phyloP scores from a whole-genome alignment of 2,113 vertebrate genomes.

The Paracanthobrama guichenoti region DNA sequence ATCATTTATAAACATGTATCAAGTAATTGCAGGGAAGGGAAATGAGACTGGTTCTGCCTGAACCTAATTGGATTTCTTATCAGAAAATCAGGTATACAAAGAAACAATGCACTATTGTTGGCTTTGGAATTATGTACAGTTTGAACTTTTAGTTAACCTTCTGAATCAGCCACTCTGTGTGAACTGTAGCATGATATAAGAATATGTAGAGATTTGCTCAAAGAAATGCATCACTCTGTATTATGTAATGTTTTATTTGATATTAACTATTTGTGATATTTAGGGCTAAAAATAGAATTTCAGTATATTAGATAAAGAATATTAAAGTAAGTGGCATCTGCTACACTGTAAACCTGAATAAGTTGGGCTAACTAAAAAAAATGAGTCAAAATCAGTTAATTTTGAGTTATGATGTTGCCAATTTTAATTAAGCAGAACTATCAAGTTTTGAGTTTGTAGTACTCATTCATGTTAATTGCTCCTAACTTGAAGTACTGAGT shows the following conservation, averaged over 20 bases:
- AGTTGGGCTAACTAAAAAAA: too few relatives aligned
- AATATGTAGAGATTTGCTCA: background rate
- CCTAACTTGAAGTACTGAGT: too few relatives aligned
- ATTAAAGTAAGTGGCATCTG: background rate
- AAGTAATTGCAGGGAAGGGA: conserved; percentile 65
- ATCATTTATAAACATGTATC: conserved; percentile 67
- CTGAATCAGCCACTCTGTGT: conserved; percentile 10
- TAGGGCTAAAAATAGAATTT: background rate
- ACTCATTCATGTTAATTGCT: too few relatives aligned
- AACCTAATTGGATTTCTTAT: conserved; percentile 76
- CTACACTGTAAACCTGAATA: too few relatives aligned
- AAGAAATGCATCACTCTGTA: background rate
- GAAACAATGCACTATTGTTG: conserved; percentile 52
- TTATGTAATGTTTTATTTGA: background rate
- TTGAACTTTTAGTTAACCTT: conserved; percentile 47
- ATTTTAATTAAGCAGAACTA: too few relatives aligned
- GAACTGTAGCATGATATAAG: background rate
- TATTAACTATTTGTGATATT: background rate
- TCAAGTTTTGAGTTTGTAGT: too few relatives aligned
- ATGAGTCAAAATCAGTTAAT: too few relatives aligned
- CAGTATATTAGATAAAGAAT: background rate
- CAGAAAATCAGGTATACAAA: conserved; percentile 57
- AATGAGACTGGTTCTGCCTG: conserved; percentile 57
- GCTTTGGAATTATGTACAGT: conserved; percentile 35
- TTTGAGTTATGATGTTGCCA: too few relatives aligned